Base-by-base conservation (phyloP, 2,797 vertebrate genomes). In the Myotis pilosus region DNA sequence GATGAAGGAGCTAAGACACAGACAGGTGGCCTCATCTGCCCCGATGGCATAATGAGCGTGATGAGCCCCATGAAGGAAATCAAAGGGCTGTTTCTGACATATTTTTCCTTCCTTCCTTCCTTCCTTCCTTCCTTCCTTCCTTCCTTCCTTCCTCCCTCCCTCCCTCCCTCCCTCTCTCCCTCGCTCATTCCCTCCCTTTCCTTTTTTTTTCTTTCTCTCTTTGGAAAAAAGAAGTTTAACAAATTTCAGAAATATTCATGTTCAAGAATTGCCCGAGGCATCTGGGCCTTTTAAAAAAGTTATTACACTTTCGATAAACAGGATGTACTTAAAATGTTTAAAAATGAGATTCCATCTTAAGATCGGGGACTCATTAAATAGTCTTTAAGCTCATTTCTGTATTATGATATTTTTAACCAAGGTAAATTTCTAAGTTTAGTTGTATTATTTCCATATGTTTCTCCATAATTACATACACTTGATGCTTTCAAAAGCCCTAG, bases 251-350 rank as follows among this genome's bases (percentile, higher is more conserved):
- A 78, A 44, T 86, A 83, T 60, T 86, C 60, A 66, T 51, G 11
- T 49, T 86, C 33, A 94, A 94, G 60, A 81, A 88, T 91, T 88
- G 41, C 72, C 49, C 5, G 44, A 94, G 83, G 94, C 95, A 96
- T 92, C 95, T 96, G 92, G 95, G 60, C 66, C 94, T 92, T 91
- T 92, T 96, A 84, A 69, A 81, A 96, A 95, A 84, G 72, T 94
- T 89, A 89, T 69, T 96, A 72, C 53, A 84, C 87, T 96, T 81
- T 92, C 68, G 91, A 92, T 66, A 94, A 84, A 83, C 82, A 91
- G 75, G 71, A 92, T 81, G 28, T 86, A 78, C 74, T 91, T 90
- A 90, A 94, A 92, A 76, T 86, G 76, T 47, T 87, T 95, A 71
- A 91, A 96, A 95, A 28, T 76, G 78, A 92, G 80, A 95, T 91